Evolutionary conservation across 2,113 vertebrate species (phyloP), one percentile per base, ranked within the genome.

Genomic region (Corvus moneduloides): DNA sequence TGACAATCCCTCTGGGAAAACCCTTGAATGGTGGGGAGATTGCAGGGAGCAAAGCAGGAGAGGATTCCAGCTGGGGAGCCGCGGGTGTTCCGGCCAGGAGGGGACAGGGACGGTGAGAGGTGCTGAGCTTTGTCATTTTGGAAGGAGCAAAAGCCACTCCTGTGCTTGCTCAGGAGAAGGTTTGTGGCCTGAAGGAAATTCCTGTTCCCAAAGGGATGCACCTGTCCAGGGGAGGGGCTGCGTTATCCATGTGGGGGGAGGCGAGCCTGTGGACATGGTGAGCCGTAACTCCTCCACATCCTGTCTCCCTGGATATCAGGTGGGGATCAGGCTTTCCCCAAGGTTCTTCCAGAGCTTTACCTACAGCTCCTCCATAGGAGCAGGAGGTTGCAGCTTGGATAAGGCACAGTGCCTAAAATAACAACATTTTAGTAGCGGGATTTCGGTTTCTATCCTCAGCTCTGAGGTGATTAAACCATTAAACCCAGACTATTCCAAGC

Each of bases 211-310:
- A 1, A 35, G 52, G 35, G 13, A 23, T 3, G 18, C 33, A 4
- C 6, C 78, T 32, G 51, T 21, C 0, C 23, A 20, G 26, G 62
- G 23, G 4, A 59, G n/a, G n/a, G 23, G 56, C n/a, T 56, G 30
- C 1, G 5, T 13, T 84, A 16, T 4, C 2, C 1, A 1, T 22
- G 46, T 18, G 41, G 54, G 30, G 27, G 32, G 13, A n/a, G 84
- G 6, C 33, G 46, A 55, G 23, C 22, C 30, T 24, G 55, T 16
- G 37, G 18, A 33, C 0, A 0, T 61, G 15, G 6, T 41, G 61
- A 0, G 1, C 10, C 0, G 20, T 16, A 27, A 23, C 62, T 3
- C 0, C n/a, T 64, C n/a, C 54, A 11, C 20, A 2, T 1, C 56
- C 35, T 2, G 3, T 55, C 48, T 49, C n/a, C 33, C 24, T 6